These are phyloP conservation scores for Hypena proboscidalis DNA, from an alignment of 2,888 invertebrate species.

Conservation along the genomic window DNA sequence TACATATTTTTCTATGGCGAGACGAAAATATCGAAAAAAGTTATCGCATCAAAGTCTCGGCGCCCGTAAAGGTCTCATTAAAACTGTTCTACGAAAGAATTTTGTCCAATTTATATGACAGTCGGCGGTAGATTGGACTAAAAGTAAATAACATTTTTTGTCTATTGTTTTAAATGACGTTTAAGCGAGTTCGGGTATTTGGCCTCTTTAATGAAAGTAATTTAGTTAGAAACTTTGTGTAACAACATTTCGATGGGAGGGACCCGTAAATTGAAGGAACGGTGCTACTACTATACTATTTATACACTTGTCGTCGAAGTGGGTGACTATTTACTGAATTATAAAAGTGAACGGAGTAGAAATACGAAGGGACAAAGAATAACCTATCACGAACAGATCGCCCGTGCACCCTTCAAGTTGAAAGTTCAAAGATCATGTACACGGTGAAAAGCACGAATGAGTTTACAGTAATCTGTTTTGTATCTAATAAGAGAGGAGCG, in stretches of 20 bases:
- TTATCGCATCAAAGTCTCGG: conserved; percentile 80
- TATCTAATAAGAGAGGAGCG: conserved; percentile 1
- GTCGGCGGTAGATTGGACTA: conserved; percentile 68
- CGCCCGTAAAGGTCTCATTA: conserved; percentile 81
- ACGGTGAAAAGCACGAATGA: conserved; percentile 10
- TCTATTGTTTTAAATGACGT: conserved; percentile 66
- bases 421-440: conserved; percentile 17
- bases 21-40: conserved; percentile 81
- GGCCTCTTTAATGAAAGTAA: conserved; percentile 21
- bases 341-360: conserved; percentile 26
- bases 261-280: conserved; percentile 2
- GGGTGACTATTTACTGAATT: conserved; percentile 26
- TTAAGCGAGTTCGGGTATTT: conserved; percentile 36
- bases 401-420: conserved; percentile 5
- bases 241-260: conserved; percentile 6
- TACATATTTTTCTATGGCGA: conserved; percentile 67
- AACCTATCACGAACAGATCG: conserved; percentile 20
- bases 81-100: conserved; percentile 81
- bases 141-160: conserved; percentile 75
- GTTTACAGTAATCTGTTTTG: conserved; percentile 6
- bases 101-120: conserved; percentile 78
- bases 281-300: conserved; percentile 16
- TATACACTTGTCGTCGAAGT: conserved; percentile 3
- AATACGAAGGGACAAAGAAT: conserved; percentile 12
- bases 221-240: conserved; percentile 26